Evolutionary conservation across 2,113 vertebrate species (phyloP).

Genomic region (Aleadryas rufinucha): DNA sequence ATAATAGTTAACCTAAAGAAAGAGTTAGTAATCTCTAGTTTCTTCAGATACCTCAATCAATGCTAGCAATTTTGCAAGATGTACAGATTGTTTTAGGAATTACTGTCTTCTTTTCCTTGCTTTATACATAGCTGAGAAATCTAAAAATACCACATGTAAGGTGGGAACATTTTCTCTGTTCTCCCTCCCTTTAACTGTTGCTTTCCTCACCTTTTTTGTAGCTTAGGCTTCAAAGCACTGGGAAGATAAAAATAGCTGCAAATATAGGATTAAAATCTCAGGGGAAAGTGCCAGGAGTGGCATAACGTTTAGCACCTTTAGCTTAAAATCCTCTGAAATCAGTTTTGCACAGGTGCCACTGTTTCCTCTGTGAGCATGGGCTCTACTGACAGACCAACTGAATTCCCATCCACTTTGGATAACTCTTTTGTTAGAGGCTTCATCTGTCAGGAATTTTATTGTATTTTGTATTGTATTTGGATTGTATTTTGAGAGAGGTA

Average conservation of each 20-base stretch:
- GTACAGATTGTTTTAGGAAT: not conserved
- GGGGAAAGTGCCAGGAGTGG: not conserved
- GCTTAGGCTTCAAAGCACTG: not conserved
- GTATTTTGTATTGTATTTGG: too few relatives aligned
- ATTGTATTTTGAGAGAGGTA: not conserved
- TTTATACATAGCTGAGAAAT: not conserved
- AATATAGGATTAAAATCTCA: constrained; percentile 7
- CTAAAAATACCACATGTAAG: not conserved
- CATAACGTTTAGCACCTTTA: not conserved
- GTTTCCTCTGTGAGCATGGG: not conserved
- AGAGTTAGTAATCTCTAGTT: not conserved
- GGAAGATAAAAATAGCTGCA: not conserved
- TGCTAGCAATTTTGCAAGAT: not conserved
- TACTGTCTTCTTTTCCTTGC: not conserved
- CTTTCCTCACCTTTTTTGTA: not conserved
- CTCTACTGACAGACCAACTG: not conserved
- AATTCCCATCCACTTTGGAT: not conserved
- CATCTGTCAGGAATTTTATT: not conserved
- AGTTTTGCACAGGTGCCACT: not conserved
- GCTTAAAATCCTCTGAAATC: not conserved
- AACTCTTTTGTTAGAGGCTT: not conserved
- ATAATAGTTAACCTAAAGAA: not conserved
- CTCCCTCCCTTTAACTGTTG: not conserved
- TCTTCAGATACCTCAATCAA: not conserved
- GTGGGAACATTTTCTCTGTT: not conserved